Base-by-base conservation (phyloP, 2,113 vertebrate species). In the Lophura nycthemera region DNA sequence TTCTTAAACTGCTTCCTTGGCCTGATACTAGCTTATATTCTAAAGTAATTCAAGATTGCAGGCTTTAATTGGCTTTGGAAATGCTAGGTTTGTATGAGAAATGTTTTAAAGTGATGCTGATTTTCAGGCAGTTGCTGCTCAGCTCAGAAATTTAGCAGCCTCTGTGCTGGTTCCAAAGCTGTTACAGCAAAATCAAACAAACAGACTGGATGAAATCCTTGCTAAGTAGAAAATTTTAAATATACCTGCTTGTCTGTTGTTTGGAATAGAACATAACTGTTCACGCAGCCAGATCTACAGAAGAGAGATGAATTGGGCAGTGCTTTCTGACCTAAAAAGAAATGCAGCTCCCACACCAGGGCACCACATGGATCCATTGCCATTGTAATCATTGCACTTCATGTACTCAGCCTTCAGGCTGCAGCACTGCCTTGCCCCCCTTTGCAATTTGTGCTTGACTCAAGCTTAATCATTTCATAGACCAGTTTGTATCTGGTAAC, bases 361-460 rank as follows among this genome's bases (percentile, higher is more conserved):
- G 40, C 36, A 65, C 18, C 18, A 30, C 18, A 13, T 4, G 4
- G 63, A 65, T 29, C 12, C 27, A 6, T 25, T 47, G 45, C 24
- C 0, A 0, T 0, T 38, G 17, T 11, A 48, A 29, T 13, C 2
- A 1, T 32, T 38, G 1, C 63, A 43, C 48, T 67, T 54, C 17
- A 3, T 4, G 10, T 25, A 43, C 40, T 87, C 56, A 54, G 47
- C 17, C 19, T 43, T 67, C 42, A 64, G 34, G 13, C 30, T 36
- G 74, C 71, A 85, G 66, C 29, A 69, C 8, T 45, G 48, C 75
- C 38, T 69, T 45, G 32, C 2, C 4, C 24, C 18, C 18, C 24
- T 72, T 38, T 57, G 43, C 57, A 87, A 25, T 56, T 1, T 38
- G 22, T 72, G 30, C 40, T 52, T 76, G 34, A 36, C 63, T 76